phyloP scores from a whole-genome alignment of 2,888 invertebrate species.

The Drosophila kanekoi region DNA sequence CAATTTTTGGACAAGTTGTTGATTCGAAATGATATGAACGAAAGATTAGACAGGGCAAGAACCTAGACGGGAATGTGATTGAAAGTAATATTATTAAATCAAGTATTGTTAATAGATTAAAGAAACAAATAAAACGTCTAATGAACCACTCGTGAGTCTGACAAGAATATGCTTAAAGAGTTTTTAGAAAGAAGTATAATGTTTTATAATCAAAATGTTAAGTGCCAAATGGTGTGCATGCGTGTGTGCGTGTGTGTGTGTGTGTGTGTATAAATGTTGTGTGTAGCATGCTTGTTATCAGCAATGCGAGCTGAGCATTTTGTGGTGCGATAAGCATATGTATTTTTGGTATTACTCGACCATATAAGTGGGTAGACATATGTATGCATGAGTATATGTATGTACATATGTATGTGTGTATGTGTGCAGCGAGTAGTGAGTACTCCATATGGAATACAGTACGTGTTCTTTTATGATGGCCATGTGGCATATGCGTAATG shows the following conservation, averaged over 20 bases:
- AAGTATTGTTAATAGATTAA: no score
- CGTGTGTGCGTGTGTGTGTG: conserved; percentile 8
- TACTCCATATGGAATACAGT: conserved; percentile 42
- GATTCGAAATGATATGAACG: background rate
- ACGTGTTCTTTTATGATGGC: conserved; percentile 62
- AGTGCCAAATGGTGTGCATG: conserved; percentile 4
- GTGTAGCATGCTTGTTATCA: conserved; percentile 58
- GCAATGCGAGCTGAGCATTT: conserved; percentile 41
- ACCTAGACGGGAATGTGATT: background rate
- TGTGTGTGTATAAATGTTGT: conserved; percentile 27
- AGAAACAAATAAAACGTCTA: background rate
- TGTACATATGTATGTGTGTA: conserved; percentile 29
- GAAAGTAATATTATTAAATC: background rate
- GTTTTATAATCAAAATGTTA: conserved; percentile 32
- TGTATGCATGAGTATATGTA: background rate
- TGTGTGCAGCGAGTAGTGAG: conserved; percentile 32
- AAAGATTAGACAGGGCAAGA: background rate
- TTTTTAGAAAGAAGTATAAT: conserved; percentile 12
- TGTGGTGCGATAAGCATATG: conserved; percentile 67
- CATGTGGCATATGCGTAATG: conserved; percentile 64
- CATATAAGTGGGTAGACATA: conserved; percentile 45
- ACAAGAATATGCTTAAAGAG: conserved; percentile 13
- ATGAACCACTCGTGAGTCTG: conserved; percentile 5
- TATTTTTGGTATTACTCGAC: conserved; percentile 70
- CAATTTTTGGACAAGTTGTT: background rate